These are phyloP conservation scores for Sternarchorhynchus goeldii DNA, from an alignment of 2,797 vertebrate genomes.

Conservation along the genomic window DNA sequence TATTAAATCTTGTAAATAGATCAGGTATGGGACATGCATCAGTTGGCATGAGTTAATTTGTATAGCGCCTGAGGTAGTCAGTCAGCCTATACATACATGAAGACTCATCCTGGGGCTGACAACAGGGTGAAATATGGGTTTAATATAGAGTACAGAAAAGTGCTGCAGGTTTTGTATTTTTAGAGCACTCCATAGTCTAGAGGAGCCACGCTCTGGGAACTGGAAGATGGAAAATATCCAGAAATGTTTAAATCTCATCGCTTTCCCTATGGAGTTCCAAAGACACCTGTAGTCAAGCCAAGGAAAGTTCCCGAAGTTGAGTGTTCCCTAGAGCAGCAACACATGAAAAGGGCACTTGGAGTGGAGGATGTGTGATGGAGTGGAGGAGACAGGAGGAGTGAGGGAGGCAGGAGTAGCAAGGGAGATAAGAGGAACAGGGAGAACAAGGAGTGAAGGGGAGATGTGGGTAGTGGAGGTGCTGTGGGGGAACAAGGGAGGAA, in stretches of 20 bases:
- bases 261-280: conserved; percentile 33
- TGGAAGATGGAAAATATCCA: conserved; percentile 21
- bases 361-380: conserved; percentile 22
- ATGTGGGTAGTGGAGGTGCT: no score
- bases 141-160: background rate
- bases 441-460: no score
- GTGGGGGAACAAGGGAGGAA: no score
- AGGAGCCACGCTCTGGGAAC: background rate
- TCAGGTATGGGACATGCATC: background rate
- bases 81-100: background rate
- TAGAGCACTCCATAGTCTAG: background rate
- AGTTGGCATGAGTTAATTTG: background rate
- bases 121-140: conserved; percentile 2
- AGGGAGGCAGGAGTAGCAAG: conserved; percentile 6
- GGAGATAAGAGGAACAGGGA: no score
- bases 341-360: background rate
- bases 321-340: conserved; percentile 5
- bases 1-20: background rate
- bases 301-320: conserved; percentile 42
- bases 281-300: conserved; percentile 43
- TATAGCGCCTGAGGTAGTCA: background rate
- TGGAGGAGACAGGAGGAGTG: conserved; percentile 29
- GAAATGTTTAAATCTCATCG: conserved; percentile 11
- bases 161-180: background rate
- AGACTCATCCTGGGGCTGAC: background rate